Conservation (phyloP, 1,140 invertebrate species). For the Pseudomyrmex concolor region DNA sequence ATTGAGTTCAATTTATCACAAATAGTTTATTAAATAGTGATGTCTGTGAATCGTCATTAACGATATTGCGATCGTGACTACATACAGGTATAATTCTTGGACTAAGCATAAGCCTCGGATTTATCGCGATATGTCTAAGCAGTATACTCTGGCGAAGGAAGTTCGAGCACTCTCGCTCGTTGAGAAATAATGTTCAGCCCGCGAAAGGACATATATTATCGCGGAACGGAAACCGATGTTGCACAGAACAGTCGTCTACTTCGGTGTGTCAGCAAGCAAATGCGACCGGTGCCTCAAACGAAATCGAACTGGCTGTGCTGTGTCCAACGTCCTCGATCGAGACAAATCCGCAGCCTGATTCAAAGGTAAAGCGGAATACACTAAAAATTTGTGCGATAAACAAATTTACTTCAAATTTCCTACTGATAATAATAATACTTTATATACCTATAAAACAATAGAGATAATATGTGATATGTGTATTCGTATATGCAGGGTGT, state of each 20-base stretch:
- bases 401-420: not conserved
- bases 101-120: constrained; percentile 81
- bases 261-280: constrained; percentile 78
- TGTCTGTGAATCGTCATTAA: not conserved
- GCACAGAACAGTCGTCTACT: constrained; percentile 78
- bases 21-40: not conserved
- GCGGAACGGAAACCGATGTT: constrained; percentile 80
- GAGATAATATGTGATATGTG: not conserved
- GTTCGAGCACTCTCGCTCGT: constrained; percentile 78
- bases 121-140: constrained; percentile 81
- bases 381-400: not conserved
- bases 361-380: constrained; percentile 69
- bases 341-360: constrained; percentile 79
- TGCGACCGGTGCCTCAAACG: constrained; percentile 73
- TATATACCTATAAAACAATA: no score
- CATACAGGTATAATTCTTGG: constrained; percentile 80
- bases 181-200: constrained; percentile 76
- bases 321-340: constrained; percentile 79
- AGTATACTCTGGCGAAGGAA: constrained; percentile 82
- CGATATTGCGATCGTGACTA: not conserved
- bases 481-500: constrained; percentile 78
- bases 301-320: constrained; percentile 81
- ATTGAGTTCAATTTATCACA: not conserved
- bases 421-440: no score
- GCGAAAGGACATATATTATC: constrained; percentile 75